Conservation (phyloP, 2,888 invertebrate species). For the Lasioglossum lativentre region DNA sequence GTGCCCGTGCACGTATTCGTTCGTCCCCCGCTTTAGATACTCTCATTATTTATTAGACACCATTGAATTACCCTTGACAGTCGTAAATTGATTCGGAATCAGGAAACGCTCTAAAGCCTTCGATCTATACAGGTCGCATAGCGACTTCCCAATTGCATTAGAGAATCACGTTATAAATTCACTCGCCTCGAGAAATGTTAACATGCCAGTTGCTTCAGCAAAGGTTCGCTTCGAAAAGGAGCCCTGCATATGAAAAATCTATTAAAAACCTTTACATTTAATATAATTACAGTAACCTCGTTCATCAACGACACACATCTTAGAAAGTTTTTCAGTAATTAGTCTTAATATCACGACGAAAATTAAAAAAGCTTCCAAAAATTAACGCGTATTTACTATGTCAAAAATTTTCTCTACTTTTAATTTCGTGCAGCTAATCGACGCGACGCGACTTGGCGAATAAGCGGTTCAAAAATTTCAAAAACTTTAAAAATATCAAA, state of each 20-base stretch:
- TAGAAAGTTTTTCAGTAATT: no score
- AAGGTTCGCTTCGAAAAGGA: background rate
- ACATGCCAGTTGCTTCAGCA: background rate
- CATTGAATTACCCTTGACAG: slow-evolving; percentile 40
- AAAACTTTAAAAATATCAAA: no score
- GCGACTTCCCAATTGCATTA: background rate
- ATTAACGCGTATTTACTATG: no score
- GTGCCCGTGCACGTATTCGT: slow-evolving; percentile 44
- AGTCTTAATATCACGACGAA: no score
- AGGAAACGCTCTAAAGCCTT: background rate
- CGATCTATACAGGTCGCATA: background rate
- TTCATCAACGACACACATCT: background rate
- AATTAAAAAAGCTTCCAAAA: no score
- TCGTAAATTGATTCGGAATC: slow-evolving; percentile 20
- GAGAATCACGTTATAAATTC: background rate
- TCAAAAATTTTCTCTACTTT: no score
- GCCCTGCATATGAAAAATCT: no score
- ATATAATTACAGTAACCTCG: background rate
- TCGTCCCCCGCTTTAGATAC: slow-evolving; percentile 36
- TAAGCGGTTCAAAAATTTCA: no score
- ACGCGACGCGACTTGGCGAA: no score
- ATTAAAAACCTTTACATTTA: background rate
- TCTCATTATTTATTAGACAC: slow-evolving; percentile 60
- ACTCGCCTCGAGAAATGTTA: background rate
- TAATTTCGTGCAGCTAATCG: no score